Evolutionary conservation across 2,888 invertebrate genomes (phyloP).

Genomic region (Merodon equestris): DNA sequence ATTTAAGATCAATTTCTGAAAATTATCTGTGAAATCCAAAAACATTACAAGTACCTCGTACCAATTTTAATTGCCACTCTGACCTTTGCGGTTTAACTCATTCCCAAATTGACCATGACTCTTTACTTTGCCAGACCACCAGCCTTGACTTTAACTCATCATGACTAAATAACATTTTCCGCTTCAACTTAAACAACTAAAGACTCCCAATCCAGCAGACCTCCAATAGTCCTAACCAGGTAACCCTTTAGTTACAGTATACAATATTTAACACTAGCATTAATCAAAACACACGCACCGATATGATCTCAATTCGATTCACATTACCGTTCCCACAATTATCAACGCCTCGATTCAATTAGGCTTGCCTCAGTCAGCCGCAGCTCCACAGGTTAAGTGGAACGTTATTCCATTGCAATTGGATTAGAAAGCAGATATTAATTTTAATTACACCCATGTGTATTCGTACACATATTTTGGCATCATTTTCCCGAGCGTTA

Average conservation of each 20-base stretch:
- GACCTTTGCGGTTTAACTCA: too few relatives aligned
- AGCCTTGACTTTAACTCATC: too few relatives aligned
- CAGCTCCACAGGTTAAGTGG: slow-evolving; percentile 22
- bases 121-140: background rate
- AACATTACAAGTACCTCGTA: too few relatives aligned
- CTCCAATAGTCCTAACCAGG: too few relatives aligned
- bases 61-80: too few relatives aligned
- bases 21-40: too few relatives aligned
- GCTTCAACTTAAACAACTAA: too few relatives aligned
- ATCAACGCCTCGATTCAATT: slow-evolving; percentile 44
- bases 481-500: slow-evolving; percentile 2
- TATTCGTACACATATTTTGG: background rate
- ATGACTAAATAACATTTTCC: too few relatives aligned
- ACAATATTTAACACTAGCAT: slow-evolving; percentile 8
- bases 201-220: too few relatives aligned
- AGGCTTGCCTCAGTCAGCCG: slow-evolving; percentile 26
- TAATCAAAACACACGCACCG: slow-evolving; percentile 25
- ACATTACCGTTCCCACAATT: slow-evolving; percentile 31
- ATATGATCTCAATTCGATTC: slow-evolving; percentile 39
- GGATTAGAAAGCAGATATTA: slow-evolving; percentile 15
- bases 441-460: slow-evolving; percentile 15
- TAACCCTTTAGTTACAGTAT: too few relatives aligned
- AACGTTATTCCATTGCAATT: slow-evolving; percentile 31
- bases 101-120: background rate
- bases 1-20: too few relatives aligned